Percentiles rank a stretch among this genome's conserved stretches.
phyloP scores from a whole-genome alignment of 2,888 invertebrate species.

The Siphonodentalium dalli region DNA sequence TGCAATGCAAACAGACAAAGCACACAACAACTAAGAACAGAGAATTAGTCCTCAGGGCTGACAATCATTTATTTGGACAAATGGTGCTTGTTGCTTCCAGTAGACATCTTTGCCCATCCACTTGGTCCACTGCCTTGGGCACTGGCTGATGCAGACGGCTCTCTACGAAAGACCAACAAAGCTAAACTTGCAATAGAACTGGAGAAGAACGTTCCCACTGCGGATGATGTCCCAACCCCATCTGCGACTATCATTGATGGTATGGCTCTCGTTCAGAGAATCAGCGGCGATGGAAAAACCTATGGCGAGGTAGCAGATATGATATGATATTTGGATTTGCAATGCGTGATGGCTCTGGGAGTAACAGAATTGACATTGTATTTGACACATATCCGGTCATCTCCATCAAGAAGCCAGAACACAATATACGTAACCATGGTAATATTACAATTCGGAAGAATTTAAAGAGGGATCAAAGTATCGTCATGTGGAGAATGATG shows the following conservation, averaged over 20 bases:
- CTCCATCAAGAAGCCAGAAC: constrained; percentile 27
- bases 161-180: constrained; percentile 25
- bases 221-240: constrained; percentile 13
- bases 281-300: constrained; percentile 19
- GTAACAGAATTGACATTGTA: constrained; percentile 20
- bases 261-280: constrained; percentile 19
- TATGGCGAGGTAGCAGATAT: constrained; percentile 16
- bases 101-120: constrained; percentile 25
- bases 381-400: constrained; percentile 23
- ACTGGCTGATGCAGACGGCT: constrained; percentile 20
- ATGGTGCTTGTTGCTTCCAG: constrained; percentile 8
- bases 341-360: constrained; percentile 12
- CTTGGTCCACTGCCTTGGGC: constrained; percentile 28
- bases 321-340: constrained; percentile 6
- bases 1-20: constrained; percentile 10
- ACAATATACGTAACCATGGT: constrained; percentile 12
- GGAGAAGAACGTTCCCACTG: constrained; percentile 18
- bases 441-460: background rate
- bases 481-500: constrained; percentile 22
- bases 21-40: background rate
- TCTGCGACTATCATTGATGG: constrained; percentile 26
- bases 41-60: constrained; percentile 12
- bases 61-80: constrained; percentile 10
- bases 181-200: constrained; percentile 7
- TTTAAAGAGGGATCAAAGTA: constrained; percentile 18